Percentiles rank a stretch among this genome's conserved stretches.
Conservation (phyloP, 2,113 vertebrate genomes). For the Bostrychus sinensis region DNA sequence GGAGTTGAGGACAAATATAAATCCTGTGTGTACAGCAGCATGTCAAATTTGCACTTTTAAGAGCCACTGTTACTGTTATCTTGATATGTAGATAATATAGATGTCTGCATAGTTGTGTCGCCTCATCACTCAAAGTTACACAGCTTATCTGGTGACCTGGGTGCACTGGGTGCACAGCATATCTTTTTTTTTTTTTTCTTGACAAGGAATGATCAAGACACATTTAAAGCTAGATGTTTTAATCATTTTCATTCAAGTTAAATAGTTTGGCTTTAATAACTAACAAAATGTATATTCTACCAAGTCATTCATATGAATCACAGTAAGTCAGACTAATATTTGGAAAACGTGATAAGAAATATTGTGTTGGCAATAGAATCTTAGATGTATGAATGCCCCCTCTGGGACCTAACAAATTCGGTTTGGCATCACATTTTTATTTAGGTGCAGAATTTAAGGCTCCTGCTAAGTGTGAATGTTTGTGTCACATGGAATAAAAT, state of each 20-base stretch:
- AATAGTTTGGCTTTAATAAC: neutral
- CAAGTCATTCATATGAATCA: neutral
- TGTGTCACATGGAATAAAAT: neutral
- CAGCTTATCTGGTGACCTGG: no score
- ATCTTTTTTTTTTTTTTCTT: no score
- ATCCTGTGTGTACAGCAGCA: no score
- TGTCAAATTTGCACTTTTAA: no score
- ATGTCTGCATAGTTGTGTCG: no score
- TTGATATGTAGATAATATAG: no score
- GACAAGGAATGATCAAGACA: no score
- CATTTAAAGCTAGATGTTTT: no score
- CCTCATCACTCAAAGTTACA: no score
- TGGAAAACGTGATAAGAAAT: neutral
- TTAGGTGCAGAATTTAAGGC: neutral
- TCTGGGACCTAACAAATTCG: neutral
- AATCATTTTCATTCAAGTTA: neutral
- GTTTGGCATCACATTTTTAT: neutral
- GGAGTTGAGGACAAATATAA: no score
- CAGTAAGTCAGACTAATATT: neutral
- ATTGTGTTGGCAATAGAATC: neutral
- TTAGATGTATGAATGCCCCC: neutral
- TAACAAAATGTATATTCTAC: neutral
- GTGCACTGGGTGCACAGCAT: no score
- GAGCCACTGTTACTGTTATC: no score
- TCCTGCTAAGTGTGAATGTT: neutral